Base-by-base conservation (phyloP, 92 coral and sea anemone species). In the Porites rus region DNA sequence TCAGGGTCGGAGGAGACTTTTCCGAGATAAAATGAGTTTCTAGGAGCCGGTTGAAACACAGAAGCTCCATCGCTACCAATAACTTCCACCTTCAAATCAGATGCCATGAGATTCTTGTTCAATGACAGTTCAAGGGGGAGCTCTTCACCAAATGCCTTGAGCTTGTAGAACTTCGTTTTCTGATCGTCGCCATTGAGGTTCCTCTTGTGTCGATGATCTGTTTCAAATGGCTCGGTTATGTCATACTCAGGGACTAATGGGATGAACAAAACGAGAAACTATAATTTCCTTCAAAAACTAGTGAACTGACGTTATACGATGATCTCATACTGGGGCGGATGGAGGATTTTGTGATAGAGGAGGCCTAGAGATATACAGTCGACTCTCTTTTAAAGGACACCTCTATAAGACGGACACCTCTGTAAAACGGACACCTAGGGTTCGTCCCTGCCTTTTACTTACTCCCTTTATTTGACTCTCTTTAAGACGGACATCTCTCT, bases 171-270 rank as follows among this genome's bases (percentile, higher is more conserved):
- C 69, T 71, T 81, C 56, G 38, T 10, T 69, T 69, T 62, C 9
- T 10, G 17, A 10, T 18, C 18, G 8, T 25, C 85, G 10, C 18
- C 66, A 9, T 31, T 17, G 9, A 54, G 8, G 9, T 65, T 69
- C 8, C 69, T 81, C 20, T n/a, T 81, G 31, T 56, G 68, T 12
- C 69, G 86, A n/a, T 70, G 77, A 50, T 6, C 63, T 22, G 75
- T 54, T 8, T 76, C 79, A 69, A 66, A 66, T 12, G 79, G 84
- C 18, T 74, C 83, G 18, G 79, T 76, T 5, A 88, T 59, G 25
- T 88, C 91, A 79, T 88, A 88, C 58, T 88, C 91, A 58, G 88
- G 91, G 60, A 88, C 88, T 82, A 16, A 71, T 28, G 31, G 31
- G 31, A 28, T 28, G 31, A 28, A 28, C 31, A 28, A 28, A 28